A percentile compares a stretch with the other conserved stretches of the same genome.
Conservation (phyloP, 2,797 vertebrate genomes). For the Eupleurogrammus muticus region DNA sequence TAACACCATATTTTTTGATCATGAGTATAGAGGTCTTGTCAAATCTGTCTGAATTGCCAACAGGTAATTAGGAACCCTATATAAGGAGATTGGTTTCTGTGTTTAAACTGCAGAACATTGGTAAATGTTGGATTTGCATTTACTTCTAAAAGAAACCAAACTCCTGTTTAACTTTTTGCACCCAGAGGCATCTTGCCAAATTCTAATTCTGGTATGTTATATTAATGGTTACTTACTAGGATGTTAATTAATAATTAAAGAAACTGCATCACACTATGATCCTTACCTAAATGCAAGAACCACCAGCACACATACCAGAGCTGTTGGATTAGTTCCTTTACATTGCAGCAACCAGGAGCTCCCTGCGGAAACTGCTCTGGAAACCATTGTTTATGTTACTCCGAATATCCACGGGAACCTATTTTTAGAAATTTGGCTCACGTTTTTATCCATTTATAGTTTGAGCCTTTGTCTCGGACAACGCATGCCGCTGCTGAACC, state of each 20-base stretch:
- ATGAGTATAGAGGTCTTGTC: too few relatives aligned
- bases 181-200: too few relatives aligned
- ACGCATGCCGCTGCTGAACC: slow-evolving; percentile 24
- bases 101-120: too few relatives aligned
- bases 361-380: slow-evolving; percentile 40
- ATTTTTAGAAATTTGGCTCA: slow-evolving; percentile 62
- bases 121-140: too few relatives aligned
- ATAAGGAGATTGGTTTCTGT: too few relatives aligned
- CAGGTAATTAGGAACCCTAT: too few relatives aligned
- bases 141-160: too few relatives aligned
- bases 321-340: slow-evolving; percentile 26
- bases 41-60: too few relatives aligned
- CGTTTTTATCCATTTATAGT: slow-evolving; percentile 74
- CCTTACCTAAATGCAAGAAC: not conserved
- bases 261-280: not conserved
- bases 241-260: not conserved
- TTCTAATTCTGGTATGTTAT: not conserved
- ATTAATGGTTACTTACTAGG: not conserved
- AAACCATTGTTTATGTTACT: slow-evolving; percentile 67
- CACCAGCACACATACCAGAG: not conserved
- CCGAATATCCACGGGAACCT: slow-evolving; percentile 53
- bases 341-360: not conserved
- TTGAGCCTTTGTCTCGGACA: slow-evolving; percentile 40
- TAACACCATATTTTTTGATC: too few relatives aligned
- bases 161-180: too few relatives aligned